Evolutionary conservation across 92 coral and sea anemone genomes (phyloP).

Genomic region (Epizoanthus fatuus): DNA sequence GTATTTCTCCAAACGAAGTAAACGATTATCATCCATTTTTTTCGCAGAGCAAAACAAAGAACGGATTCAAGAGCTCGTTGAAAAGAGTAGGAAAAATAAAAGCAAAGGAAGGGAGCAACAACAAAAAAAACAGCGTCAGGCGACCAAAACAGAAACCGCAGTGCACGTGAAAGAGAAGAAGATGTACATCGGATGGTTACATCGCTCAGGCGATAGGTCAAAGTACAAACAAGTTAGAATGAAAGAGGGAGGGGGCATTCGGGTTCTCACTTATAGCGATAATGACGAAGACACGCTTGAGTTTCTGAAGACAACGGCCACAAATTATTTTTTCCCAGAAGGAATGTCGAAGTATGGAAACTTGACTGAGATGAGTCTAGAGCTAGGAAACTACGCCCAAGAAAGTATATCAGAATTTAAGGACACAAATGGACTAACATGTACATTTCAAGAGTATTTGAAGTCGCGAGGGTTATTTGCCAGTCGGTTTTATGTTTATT

Average conservation of each 20-base stretch:
- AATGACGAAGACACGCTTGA: slow-evolving; percentile 54
- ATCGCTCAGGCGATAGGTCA: slow-evolving; percentile 30
- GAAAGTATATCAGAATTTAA: slow-evolving; percentile 46
- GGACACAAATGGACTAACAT: slow-evolving; percentile 53
- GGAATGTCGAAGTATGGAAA: slow-evolving; percentile 60
- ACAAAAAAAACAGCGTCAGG: background rate
- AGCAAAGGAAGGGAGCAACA: background rate
- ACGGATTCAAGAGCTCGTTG: slow-evolving; percentile 16
- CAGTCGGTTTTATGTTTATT: slow-evolving; percentile 55
- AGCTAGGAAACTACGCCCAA: slow-evolving; percentile 68
- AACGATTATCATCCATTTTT: slow-evolving; percentile 1
- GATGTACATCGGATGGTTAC: slow-evolving; percentile 67
- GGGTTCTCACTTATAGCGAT: slow-evolving; percentile 47
- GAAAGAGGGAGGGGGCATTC: slow-evolving; percentile 64
- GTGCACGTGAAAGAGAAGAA: slow-evolving; percentile 40
- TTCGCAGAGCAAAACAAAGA: slow-evolving; percentile 21
- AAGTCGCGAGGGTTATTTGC: slow-evolving; percentile 63
- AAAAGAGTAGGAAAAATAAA: slow-evolving; percentile 1
- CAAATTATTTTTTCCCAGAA: slow-evolving; percentile 60
- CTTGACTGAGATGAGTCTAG: slow-evolving; percentile 36
- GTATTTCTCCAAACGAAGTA: background rate
- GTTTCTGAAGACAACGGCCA: slow-evolving; percentile 48
- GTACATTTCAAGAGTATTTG: slow-evolving; percentile 63
- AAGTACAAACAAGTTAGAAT: slow-evolving; percentile 58
- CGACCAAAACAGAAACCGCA: slow-evolving; percentile 15